These are phyloP conservation scores for Pyxicephalus adspersus DNA, from an alignment of 2,113 vertebrate genomes.

Conservation along the genomic window DNA sequence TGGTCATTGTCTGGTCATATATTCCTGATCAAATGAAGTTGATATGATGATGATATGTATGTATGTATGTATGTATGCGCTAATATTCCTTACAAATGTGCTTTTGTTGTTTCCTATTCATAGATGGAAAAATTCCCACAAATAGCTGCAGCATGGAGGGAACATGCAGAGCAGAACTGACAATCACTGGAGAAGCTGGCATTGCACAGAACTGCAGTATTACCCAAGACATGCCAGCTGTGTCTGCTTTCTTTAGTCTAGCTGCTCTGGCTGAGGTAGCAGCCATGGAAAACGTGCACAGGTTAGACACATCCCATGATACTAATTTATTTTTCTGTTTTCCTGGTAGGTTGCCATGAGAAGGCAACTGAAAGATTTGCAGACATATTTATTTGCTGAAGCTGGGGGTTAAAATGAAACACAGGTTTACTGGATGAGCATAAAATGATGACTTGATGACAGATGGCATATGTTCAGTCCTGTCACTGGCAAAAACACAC, in stretches of 20 bases:
- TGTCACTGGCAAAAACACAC: too few species aligned
- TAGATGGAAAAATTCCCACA: constrained; percentile 86
- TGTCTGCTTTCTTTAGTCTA: constrained; percentile 93
- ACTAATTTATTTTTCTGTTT: too few species aligned
- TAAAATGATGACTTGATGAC: too few species aligned
- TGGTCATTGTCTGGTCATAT: background rate
- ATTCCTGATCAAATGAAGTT: background rate
- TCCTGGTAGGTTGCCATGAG: too few species aligned
- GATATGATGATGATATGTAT: background rate
- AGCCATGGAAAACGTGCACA: constrained; percentile 98
- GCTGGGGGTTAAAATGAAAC: too few species aligned
- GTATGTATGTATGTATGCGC: background rate
- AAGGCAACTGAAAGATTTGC: too few species aligned
- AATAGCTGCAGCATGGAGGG: constrained; percentile 75
- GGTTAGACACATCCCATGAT: constrained; percentile 70
- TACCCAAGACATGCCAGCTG: constrained; percentile 74
- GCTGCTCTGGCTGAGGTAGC: constrained; percentile 98
- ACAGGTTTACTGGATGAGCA: too few species aligned
- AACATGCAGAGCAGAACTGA: constrained; percentile 77
- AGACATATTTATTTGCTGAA: too few species aligned
- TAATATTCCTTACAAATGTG: too few species aligned
- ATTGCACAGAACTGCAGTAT: constrained; percentile 72
- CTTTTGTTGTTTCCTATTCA: constrained; percentile 57
- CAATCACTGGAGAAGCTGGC: constrained; percentile 72
- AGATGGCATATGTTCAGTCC: too few species aligned